Evolutionary conservation across 2,888 invertebrate genomes (phyloP).

Genomic region (Volucella inflata): DNA sequence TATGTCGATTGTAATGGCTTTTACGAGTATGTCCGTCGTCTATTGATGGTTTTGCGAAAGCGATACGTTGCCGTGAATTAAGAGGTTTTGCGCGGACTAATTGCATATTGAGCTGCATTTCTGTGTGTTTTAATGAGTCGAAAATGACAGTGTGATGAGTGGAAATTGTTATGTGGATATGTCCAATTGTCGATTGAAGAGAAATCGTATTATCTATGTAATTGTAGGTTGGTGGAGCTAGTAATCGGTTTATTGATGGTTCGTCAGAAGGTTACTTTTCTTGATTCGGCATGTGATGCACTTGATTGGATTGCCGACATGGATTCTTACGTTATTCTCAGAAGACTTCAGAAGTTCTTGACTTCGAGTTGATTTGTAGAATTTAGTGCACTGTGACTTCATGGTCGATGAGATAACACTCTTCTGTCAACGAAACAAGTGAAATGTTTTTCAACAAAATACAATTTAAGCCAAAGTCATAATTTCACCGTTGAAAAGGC

Average conservation of each 20-base stretch:
- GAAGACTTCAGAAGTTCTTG: neutral
- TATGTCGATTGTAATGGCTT: constrained; percentile 11
- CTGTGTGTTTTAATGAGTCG: constrained; percentile 27
- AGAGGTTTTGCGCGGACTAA: neutral
- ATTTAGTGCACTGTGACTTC: neutral
- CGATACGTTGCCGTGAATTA: constrained; percentile 22
- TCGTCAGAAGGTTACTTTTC: neutral
- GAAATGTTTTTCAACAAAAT: too few species aligned
- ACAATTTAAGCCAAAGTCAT: too few species aligned
- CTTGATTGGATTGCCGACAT: constrained; percentile 29
- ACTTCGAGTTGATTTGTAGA: neutral
- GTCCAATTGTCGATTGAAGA: constrained; percentile 11
- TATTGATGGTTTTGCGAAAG: constrained; percentile 19
- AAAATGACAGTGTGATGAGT: constrained; percentile 25
- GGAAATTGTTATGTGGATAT: constrained; percentile 2
- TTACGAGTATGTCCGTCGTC: neutral
- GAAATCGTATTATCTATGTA: constrained; percentile 56
- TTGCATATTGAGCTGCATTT: neutral
- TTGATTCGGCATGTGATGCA: constrained; percentile 3
- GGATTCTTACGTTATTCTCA: neutral
- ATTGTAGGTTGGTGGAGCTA: constrained; percentile 37
- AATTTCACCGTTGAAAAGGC: too few species aligned
- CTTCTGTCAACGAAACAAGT: neutral
- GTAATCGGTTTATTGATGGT: constrained; percentile 43
- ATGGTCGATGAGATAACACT: neutral